phyloP scores from a whole-genome alignment of 2,113 vertebrate species.

The Numida meleagris region DNA sequence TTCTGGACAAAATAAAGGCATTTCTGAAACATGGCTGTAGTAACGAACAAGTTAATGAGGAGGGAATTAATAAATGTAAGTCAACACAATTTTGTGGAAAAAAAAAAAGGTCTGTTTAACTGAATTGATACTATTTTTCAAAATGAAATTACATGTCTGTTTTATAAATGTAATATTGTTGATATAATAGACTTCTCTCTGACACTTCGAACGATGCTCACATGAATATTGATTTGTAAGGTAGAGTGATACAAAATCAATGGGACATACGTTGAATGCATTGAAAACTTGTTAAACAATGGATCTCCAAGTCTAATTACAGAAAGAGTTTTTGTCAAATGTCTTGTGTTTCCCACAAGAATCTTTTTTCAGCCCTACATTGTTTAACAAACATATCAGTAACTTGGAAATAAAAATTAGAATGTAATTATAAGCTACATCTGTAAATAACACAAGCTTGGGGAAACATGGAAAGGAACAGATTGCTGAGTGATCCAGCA shows the following conservation, averaged over 20 bases:
- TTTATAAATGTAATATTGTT: not conserved
- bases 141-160: not conserved
- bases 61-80: not conserved
- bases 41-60: not conserved
- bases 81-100: not conserved
- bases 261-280: not conserved
- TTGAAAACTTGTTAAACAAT: not conserved
- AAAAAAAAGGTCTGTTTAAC: not conserved
- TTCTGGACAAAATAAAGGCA: not conserved
- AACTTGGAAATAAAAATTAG: slow-evolving; percentile 39
- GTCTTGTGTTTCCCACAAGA: not conserved
- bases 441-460: slow-evolving; percentile 46
- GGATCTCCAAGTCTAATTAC: slow-evolving; percentile 40
- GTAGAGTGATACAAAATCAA: slow-evolving; percentile 46
- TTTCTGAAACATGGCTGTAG: not conserved
- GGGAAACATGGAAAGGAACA: not conserved
- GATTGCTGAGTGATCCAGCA: slow-evolving; percentile 45
- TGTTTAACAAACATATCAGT: slow-evolving; percentile 34
- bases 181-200: not conserved
- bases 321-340: slow-evolving; percentile 10
- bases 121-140: not conserved
- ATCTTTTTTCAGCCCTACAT: not conserved
- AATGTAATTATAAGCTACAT: slow-evolving; percentile 21
- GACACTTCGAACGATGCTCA: not conserved
- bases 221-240: not conserved